Percentiles rank a stretch among this genome's conserved stretches.
Conservation (phyloP, 2,113 vertebrate genomes). For the Nibea albiflora region DNA sequence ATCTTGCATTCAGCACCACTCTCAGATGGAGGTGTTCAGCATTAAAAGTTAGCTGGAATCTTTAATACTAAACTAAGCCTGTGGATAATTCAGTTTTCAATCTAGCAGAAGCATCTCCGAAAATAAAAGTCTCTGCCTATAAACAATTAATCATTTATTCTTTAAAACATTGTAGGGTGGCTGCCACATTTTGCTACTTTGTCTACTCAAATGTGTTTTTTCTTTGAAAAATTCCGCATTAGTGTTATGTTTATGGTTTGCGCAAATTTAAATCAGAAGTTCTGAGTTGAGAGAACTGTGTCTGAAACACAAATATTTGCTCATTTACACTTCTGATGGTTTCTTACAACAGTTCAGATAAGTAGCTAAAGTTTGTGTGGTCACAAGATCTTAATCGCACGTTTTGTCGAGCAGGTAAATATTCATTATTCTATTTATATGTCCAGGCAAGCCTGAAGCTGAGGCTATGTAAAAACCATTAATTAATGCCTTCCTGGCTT, state of each 20-base stretch:
- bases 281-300: not conserved
- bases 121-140: slow-evolving; percentile 19
- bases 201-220: not conserved
- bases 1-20: slow-evolving; percentile 35
- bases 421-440: not conserved
- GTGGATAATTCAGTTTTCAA: slow-evolving; percentile 4
- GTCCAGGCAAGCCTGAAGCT: too few relatives aligned
- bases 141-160: not conserved
- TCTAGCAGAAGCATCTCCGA: not conserved
- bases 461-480: not conserved
- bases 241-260: not conserved
- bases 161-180: not conserved
- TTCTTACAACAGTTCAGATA: not conserved
- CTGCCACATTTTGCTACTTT: not conserved
- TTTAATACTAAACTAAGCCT: slow-evolving; percentile 29
- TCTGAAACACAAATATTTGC: slow-evolving; percentile 1
- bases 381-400: not conserved
- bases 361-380: not conserved
- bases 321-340: not conserved
- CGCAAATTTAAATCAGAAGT: not conserved
- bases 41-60: slow-evolving; percentile 25
- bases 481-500: not conserved
- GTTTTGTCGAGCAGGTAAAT: not conserved
- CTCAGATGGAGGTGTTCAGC: slow-evolving; percentile 42
- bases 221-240: not conserved